Conservation (phyloP, 2,888 invertebrate genomes). For the Dryobotodes eremita region DNA sequence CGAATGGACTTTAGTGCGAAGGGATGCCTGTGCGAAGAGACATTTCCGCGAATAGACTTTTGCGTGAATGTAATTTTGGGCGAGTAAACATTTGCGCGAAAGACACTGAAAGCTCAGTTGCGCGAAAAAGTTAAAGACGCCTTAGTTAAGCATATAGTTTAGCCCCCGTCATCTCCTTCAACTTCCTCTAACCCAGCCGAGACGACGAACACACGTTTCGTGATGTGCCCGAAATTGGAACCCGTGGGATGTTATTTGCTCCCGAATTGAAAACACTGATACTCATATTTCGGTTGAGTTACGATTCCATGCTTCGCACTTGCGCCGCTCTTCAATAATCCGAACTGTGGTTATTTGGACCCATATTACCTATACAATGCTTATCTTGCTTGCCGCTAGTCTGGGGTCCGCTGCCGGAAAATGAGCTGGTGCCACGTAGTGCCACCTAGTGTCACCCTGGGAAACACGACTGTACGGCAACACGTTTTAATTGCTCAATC, state of each 20-base stretch:
- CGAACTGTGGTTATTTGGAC: background rate
- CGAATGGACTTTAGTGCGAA: too few relatives aligned
- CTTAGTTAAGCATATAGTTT: too few relatives aligned
- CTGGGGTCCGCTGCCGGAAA: background rate
- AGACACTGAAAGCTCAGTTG: too few relatives aligned
- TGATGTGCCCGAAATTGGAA: background rate
- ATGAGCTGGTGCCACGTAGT: background rate
- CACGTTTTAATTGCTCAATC: slow-evolving; percentile 33
- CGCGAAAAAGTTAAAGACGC: too few relatives aligned
- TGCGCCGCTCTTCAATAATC: background rate
- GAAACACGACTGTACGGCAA: background rate
- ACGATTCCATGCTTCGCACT: too few relatives aligned
- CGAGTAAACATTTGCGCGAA: too few relatives aligned
- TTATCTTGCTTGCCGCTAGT: background rate
- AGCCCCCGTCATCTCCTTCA: background rate
- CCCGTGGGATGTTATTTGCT: background rate
- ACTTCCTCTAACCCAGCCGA: background rate
- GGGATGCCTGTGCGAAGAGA: too few relatives aligned
- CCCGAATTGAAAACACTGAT: background rate
- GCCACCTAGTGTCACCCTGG: slow-evolving; percentile 12
- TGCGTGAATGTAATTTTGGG: too few relatives aligned
- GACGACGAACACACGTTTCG: background rate
- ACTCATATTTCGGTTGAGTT: background rate
- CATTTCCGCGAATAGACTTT: too few relatives aligned
- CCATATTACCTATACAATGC: background rate